Evolutionary conservation across 30 jellyfish, hydroid and myxozoan genomes (phyloP).

Genomic region (Aurelia sp.): DNA sequence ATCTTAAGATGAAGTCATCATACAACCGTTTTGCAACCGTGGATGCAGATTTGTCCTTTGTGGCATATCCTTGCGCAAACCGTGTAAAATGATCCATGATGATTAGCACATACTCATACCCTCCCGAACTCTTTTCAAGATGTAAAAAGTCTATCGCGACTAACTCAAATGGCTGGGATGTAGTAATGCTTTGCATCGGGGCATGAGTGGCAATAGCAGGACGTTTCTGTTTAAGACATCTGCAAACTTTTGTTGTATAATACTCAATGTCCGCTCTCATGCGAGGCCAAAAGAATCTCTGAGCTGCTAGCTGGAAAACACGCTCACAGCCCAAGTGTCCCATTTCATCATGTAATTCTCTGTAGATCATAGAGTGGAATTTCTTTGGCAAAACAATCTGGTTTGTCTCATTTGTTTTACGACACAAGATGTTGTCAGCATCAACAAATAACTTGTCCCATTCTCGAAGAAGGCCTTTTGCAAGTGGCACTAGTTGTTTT

Average conservation of each 20-base stretch:
- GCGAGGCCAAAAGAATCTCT: constrained; percentile 30
- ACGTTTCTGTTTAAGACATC: constrained; percentile 32
- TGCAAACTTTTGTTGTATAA: constrained; percentile 23
- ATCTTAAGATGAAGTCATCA: constrained; percentile 41
- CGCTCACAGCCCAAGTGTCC: constrained; percentile 4
- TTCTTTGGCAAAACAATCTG: not conserved
- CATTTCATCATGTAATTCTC: not conserved
- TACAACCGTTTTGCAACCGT: constrained; percentile 39
- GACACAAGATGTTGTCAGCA: no score
- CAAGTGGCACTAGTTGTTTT: constrained; percentile 15
- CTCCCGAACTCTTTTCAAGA: constrained; percentile 48
- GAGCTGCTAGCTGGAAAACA: not conserved
- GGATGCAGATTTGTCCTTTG: constrained; percentile 37
- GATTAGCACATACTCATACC: constrained; percentile 54
- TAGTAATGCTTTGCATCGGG: constrained; percentile 24
- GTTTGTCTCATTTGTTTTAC: not conserved
- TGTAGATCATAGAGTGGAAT: not conserved
- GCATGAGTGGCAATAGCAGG: constrained; percentile 16
- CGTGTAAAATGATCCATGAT: constrained; percentile 60
- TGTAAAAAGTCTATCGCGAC: constrained; percentile 21
- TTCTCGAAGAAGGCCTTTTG: not conserved
- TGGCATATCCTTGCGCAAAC: constrained; percentile 53
- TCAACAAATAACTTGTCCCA: no score
- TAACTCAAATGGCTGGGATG: constrained; percentile 32
- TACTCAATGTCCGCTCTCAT: constrained; percentile 26